Evolutionary conservation across 2,888 invertebrate genomes (phyloP).

Genomic region (Altica lythri): DNA sequence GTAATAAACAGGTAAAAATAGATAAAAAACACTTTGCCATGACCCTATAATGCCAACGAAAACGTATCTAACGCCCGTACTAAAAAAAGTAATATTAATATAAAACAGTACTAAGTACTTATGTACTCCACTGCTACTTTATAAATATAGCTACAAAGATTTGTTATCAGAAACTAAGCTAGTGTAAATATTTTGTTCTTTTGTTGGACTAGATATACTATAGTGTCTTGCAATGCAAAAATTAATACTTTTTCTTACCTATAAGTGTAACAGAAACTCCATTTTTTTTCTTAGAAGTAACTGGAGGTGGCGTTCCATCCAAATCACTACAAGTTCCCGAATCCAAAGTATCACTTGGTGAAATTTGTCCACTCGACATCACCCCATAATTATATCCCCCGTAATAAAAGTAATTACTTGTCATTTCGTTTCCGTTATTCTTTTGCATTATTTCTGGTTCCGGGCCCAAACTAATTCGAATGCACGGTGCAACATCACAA

Average conservation of each 20-base stretch:
- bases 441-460: conserved; percentile 61
- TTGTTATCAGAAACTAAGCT: too few relatives aligned
- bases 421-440: conserved; percentile 54
- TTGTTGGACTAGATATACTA: too few relatives aligned
- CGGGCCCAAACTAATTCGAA: conserved; percentile 51
- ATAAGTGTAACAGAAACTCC: conserved; percentile 64
- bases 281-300: conserved; percentile 67
- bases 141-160: too few relatives aligned
- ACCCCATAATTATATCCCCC: conserved; percentile 63
- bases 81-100: too few relatives aligned
- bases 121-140: too few relatives aligned
- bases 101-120: too few relatives aligned
- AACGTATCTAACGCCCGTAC: too few relatives aligned
- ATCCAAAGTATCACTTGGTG: conserved; percentile 81
- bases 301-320: conserved; percentile 73
- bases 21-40: too few relatives aligned
- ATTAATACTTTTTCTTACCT: conserved; percentile 49
- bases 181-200: too few relatives aligned
- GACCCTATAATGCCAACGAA: too few relatives aligned
- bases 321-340: conserved; percentile 86
- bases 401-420: conserved; percentile 62
- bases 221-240: too few relatives aligned
- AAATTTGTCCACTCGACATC: conserved; percentile 81
- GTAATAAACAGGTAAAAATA: too few relatives aligned
- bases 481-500: conserved; percentile 60